Conservation (phyloP, 2,113 vertebrate species). For the Prunella himalayana region DNA sequence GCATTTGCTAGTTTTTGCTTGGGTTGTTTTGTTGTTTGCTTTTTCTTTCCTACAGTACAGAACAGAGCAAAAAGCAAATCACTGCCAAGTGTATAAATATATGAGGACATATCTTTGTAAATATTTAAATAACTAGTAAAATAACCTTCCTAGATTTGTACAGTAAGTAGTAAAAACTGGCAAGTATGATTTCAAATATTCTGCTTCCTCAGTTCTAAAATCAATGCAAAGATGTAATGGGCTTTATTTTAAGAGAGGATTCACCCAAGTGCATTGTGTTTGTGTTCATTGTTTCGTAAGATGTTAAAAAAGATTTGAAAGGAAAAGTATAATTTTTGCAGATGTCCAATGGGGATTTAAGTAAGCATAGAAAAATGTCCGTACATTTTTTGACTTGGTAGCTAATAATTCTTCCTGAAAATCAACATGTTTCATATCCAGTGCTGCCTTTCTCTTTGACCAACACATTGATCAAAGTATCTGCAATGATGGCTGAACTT, state of each 20-base stretch:
- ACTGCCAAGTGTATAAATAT: neutral
- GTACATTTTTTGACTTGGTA: neutral
- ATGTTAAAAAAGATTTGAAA: neutral
- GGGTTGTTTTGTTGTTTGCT: neutral
- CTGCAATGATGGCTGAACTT: neutral
- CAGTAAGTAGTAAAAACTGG: neutral
- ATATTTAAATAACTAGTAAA: neutral
- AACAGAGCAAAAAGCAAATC: neutral
- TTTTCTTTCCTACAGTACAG: neutral
- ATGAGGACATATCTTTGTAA: neutral
- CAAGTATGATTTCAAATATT: neutral
- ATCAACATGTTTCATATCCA: neutral
- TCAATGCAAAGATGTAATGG: neutral
- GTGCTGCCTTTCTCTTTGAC: neutral
- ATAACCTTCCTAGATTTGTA: neutral
- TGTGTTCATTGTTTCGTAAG: neutral
- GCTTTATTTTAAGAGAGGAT: neutral
- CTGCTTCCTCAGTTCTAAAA: neutral
- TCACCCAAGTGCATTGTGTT: neutral
- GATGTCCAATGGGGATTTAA: neutral
- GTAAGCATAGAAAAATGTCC: neutral
- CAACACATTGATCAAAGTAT: neutral
- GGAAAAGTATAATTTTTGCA: neutral
- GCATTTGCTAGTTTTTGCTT: neutral
- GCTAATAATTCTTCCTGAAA: neutral